Evolutionary conservation across 1,140 invertebrate genomes (phyloP).

Genomic region (Radopholus similis): DNA sequence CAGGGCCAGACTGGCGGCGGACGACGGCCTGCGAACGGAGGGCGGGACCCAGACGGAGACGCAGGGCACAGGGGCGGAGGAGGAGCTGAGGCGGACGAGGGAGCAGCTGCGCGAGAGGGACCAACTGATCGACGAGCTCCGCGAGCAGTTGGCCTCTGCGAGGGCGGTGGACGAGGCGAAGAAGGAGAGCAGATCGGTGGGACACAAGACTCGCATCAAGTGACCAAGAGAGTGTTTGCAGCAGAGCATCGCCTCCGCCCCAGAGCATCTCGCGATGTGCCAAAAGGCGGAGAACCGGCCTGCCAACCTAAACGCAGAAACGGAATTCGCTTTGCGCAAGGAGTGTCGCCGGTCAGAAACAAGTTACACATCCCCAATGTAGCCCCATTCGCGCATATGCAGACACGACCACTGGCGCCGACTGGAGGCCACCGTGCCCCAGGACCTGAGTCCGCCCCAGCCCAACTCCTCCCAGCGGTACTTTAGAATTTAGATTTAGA

Average conservation of each 20-base stretch:
- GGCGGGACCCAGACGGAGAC: constrained; percentile 19
- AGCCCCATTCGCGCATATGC: too few species aligned
- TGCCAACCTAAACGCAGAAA: too few species aligned
- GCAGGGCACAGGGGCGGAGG: background rate
- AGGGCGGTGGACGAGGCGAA: constrained; percentile 1
- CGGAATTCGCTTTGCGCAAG: too few species aligned
- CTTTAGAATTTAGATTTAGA: too few species aligned
- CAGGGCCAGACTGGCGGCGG: constrained; percentile 1
- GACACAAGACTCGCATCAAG: background rate
- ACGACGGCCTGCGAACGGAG: too few species aligned
- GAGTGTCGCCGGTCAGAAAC: too few species aligned
- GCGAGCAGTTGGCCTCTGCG: background rate
- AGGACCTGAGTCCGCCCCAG: background rate
- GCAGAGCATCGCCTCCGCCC: constrained; percentile 19
- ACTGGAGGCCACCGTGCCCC: background rate
- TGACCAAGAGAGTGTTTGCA: constrained; percentile 2
- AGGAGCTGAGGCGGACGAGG: constrained; percentile 5
- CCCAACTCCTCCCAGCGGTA: background rate
- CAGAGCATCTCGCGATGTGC: constrained; percentile 21
- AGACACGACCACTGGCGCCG: too few species aligned
- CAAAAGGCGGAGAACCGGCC: constrained; percentile 24
- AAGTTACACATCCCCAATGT: constrained; percentile 4
- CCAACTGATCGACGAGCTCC: constrained; percentile 2
- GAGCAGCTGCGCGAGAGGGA: constrained; percentile 1
- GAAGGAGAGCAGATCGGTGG: constrained; percentile 6